Conservation (phyloP, 1,140 invertebrate species). For the Paralvinella palmiformis region DNA sequence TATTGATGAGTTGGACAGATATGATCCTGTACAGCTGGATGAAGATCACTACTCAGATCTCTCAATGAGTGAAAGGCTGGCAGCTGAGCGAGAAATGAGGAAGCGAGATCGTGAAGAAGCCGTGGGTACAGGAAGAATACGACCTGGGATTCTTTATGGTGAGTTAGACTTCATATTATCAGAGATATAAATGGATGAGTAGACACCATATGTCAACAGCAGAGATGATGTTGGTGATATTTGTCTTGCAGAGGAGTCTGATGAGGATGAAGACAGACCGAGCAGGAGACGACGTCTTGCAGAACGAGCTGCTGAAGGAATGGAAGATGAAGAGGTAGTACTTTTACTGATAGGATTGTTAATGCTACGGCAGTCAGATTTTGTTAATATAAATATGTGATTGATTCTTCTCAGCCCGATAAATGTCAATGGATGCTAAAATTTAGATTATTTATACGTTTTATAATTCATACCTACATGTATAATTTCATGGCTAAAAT, state of each 20-base stretch:
- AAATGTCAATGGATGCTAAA: too few relatives aligned
- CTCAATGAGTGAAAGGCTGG: conserved; percentile 74
- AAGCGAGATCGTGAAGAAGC: conserved; percentile 80
- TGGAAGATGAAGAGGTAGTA: conserved; percentile 61
- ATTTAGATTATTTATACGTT: too few relatives aligned
- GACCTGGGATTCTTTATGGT: conserved; percentile 56
- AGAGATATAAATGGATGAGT: background rate
- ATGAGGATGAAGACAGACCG: conserved; percentile 62
- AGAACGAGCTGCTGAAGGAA: conserved; percentile 78
- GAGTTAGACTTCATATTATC: conserved; percentile 22
- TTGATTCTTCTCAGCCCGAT: too few relatives aligned
- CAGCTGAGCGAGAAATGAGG: conserved; percentile 81
- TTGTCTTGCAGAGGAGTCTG: conserved; percentile 45
- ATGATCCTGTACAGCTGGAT: conserved; percentile 81
- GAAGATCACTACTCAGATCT: conserved; percentile 69
- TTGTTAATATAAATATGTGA: too few relatives aligned
- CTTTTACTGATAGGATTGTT: background rate
- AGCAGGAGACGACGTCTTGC: conserved; percentile 69
- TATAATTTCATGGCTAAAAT: too few relatives aligned
- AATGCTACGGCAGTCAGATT: too few relatives aligned
- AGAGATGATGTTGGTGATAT: background rate
- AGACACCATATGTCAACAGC: background rate
- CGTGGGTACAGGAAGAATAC: conserved; percentile 66
- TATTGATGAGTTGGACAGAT: conserved; percentile 89
- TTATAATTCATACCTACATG: too few relatives aligned